A percentile compares a stretch with the other conserved stretches of the same genome.
These are phyloP conservation scores for Ips nitidus DNA, from an alignment of 1,140 invertebrate genomes.

Conservation along the genomic window DNA sequence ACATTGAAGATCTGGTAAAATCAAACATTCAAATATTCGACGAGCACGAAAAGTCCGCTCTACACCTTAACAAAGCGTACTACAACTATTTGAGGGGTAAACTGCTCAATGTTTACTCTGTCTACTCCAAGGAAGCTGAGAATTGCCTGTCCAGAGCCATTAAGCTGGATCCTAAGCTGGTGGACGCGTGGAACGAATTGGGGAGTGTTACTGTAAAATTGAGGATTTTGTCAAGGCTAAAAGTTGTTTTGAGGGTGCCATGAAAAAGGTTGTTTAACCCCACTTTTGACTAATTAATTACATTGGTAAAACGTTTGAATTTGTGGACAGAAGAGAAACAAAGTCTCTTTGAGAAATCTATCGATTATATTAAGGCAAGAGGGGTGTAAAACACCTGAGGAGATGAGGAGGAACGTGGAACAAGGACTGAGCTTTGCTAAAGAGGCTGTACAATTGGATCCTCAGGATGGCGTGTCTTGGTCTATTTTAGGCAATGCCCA, in stretches of 20 bases:
- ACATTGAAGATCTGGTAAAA: constrained; percentile 68
- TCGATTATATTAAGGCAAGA: constrained; percentile 83
- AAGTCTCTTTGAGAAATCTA: constrained; percentile 76
- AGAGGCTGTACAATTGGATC: constrained; percentile 79
- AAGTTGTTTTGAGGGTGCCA: constrained; percentile 81
- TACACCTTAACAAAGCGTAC: constrained; percentile 62
- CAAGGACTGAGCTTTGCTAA: constrained; percentile 79
- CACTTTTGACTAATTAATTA: background rate
- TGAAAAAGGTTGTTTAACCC: constrained; percentile 67
- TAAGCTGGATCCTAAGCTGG: constrained; percentile 79
- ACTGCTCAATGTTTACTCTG: constrained; percentile 72
- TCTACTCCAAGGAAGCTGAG: constrained; percentile 69
- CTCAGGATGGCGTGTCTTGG: constrained; percentile 84
- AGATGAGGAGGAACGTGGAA: constrained; percentile 67
- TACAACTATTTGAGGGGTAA: constrained; percentile 77
- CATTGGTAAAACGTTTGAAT: background rate
- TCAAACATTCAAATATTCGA: constrained; percentile 66
- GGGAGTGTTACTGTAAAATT: constrained; percentile 91
- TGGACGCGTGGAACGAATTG: constrained; percentile 87
- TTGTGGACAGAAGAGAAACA: constrained; percentile 68
- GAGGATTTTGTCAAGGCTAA: constrained; percentile 78
- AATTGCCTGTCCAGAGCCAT: constrained; percentile 79
- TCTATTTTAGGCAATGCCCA: constrained; percentile 83
- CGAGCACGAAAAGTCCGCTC: constrained; percentile 57
- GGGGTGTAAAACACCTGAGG: constrained; percentile 55